These are phyloP conservation scores for Cyprinus carpio DNA, from an alignment of 2,113 vertebrate species.

Conservation along the genomic window DNA sequence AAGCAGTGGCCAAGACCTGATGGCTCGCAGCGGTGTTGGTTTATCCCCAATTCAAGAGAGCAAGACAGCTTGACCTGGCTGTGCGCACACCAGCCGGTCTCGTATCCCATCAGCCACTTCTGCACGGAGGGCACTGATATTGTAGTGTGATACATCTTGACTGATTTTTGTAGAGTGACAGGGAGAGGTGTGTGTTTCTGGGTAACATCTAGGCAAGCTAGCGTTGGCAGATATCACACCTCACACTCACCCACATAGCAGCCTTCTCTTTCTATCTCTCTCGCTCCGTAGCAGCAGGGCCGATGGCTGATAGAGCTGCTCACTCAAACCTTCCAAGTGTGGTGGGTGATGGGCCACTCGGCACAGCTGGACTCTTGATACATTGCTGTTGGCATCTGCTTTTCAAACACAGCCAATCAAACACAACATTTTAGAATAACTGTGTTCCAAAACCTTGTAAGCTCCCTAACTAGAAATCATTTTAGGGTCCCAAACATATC, in stretches of 20 bases:
- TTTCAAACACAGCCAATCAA: constrained; percentile 24
- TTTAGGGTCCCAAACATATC: neutral
- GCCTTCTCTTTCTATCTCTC: constrained; percentile 61
- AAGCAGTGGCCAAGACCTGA: constrained; percentile 58
- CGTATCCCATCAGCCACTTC: neutral
- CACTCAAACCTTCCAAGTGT: neutral
- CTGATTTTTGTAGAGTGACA: neutral
- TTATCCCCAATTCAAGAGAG: constrained; percentile 39
- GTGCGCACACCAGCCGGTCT: constrained; percentile 23
- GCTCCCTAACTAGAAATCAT: neutral
- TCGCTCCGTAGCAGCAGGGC: constrained; percentile 46
- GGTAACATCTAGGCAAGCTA: constrained; percentile 6
- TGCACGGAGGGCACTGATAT: neutral
- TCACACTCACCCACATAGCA: constrained; percentile 50
- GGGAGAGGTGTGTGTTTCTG: constrained; percentile 5
- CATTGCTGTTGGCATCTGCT: constrained; percentile 11
- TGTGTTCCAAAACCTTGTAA: neutral
- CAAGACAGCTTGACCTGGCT: constrained; percentile 35
- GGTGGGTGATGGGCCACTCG: neutral
- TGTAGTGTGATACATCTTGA: neutral
- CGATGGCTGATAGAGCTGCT: neutral
- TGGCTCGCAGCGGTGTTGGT: constrained; percentile 58
- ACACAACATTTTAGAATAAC: neutral
- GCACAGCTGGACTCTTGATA: constrained; percentile 3
- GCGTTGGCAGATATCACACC: constrained; percentile 24